Base-by-base conservation (phyloP, 2,888 invertebrate species). In the Globia sparganii region DNA sequence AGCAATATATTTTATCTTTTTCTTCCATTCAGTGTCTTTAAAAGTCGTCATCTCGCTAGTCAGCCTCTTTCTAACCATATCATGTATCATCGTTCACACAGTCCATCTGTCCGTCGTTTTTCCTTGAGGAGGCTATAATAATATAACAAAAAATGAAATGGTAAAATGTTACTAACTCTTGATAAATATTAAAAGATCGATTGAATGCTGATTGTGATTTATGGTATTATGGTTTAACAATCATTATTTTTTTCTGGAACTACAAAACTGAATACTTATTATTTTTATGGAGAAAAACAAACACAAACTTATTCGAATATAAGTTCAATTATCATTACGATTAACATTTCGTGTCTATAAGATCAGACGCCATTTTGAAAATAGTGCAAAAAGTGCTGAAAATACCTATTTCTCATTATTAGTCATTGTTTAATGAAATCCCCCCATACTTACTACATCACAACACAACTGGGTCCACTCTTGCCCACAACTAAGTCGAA, bases 151-250 rank as follows among this genome's bases (percentile, higher is more conserved):
- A 58, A 72, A 58, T 6, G 3, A 56, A 40, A 40, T 72, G 13
- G 40, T n/a, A 18, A 43, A 13, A 15, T 74, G 72, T 59, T 59
- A 37, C 34, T 46, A 25, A 37, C 21, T 37, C 28, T 46, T 11
- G 34, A 37, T 40, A n/a, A 43, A 43, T 21, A 37, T 62, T n/a
- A 25, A 46, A 46, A 59, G 73, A 75, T 75, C 53, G n/a, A 75
- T 62, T 43, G 31, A 75, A 43, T 53, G 15, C n/a, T 74, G 75
- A 62, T 61, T 75, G 61, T 53, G 40, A 53, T 74, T 40, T 62
- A 62, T 75, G 75, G 15, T 8, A 11, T 13, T n/a, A 34, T 72
- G n/a, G 43, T 15, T n/a, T 43, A 15, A 9, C 72, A 58, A 73
- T 37, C 18, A 34, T 72, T 46, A 40, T 8, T 59, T 59, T 43